Base-by-base conservation (phyloP, 2,888 invertebrate species). In the Tortrix viridana region DNA sequence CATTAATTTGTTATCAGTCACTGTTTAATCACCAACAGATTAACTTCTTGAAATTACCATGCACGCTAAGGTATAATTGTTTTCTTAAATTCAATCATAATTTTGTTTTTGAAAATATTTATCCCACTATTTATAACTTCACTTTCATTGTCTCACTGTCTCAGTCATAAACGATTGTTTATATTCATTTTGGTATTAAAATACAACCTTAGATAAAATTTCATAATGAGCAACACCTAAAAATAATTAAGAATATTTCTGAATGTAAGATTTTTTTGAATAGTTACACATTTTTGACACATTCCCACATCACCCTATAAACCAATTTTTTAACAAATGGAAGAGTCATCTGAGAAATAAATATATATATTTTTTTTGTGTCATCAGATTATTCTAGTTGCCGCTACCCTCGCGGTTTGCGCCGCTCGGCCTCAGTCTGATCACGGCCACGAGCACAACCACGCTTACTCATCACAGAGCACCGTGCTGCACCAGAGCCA, bases 391-490 rank as follows among this genome's bases (percentile, higher is more conserved):
- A 50, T 70, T 19, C 58, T 69, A 14, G 43, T 67, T 22, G 58
- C 59, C 3, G 65, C 65, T 2, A 6, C 70, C 18, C 65, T 68
- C 9, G 69, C 69, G 7, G 73, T 67, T 2, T 72, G 56, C 5
- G 56, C 55, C 5, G 71, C 70, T 14, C 67, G 60, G 19, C 66
- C 62, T 1, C 58, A 62, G 5, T 32, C 52, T 22, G 74, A 74
- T 18, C 74, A 54, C 19, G 60, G 58, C 23, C 56, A 63, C 55
- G 59, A 52, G 52, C 46, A 77, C 57, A 73, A 70, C 4, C 76
- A 79, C 52, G 79, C 77, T 9, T 69, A 75, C 68, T 81, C 81
- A 6, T 80, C 80, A 1, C 83, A 82, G 58, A 81, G 74, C 63
- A 76, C 79, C 57, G 75, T 77, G 19, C 72, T 84, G 47, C 75